phyloP scores from a whole-genome alignment of 1,140 invertebrate genomes.

The Bombus consobrinus region DNA sequence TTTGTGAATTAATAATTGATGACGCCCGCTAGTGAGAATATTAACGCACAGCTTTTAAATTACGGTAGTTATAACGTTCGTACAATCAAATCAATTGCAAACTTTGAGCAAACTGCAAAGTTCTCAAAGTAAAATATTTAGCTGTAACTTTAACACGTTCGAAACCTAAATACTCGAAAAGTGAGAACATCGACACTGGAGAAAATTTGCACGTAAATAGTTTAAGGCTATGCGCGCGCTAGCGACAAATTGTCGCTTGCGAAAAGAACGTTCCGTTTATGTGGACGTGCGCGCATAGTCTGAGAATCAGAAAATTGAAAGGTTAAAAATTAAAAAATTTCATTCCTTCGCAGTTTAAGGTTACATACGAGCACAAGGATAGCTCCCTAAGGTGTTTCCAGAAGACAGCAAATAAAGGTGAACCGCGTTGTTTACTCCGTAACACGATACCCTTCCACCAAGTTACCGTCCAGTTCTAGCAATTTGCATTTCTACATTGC shows the following conservation, averaged over 20 bases:
- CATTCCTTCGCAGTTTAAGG: not conserved
- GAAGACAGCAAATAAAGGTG: not conserved
- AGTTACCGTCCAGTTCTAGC: not conserved
- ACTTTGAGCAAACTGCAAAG: not conserved
- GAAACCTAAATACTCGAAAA: not conserved
- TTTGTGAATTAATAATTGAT: conserved; percentile 8
- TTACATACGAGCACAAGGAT: not conserved
- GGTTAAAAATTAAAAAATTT: not conserved
- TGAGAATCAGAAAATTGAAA: too few species aligned
- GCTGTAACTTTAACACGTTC: not conserved
- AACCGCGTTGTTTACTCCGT: not conserved
- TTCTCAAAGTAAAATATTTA: not conserved
- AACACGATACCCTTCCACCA: not conserved
- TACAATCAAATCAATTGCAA: too few species aligned
- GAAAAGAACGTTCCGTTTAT: too few species aligned
- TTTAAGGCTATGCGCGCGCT: not conserved
- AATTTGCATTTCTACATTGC: conserved; percentile 6
- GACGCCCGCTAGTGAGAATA: not conserved
- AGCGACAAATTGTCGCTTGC: not conserved
- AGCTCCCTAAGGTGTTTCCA: not conserved
- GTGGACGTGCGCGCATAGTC: too few species aligned
- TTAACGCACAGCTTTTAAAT: conserved; percentile 20
- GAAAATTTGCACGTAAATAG: not conserved
- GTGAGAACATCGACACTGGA: too few species aligned
- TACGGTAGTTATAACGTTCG: not conserved